phyloP scores from a whole-genome alignment of 2,888 invertebrate species.

The Drosophila maculinotata region DNA sequence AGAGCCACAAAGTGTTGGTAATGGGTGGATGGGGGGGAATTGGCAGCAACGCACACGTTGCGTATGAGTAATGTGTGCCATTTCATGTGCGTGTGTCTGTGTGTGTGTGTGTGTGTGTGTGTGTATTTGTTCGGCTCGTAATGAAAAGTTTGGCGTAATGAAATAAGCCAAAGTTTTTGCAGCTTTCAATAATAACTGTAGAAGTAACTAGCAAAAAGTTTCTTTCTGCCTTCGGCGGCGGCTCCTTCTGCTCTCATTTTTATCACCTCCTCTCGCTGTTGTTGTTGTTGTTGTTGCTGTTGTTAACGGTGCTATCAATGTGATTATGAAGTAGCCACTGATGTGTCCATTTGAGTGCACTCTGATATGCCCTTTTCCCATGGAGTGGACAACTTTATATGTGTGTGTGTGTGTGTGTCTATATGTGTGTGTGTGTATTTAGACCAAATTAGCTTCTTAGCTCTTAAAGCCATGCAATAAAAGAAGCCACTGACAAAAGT shows the following conservation, averaged over 20 bases:
- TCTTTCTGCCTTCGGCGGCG: slow-evolving; percentile 14
- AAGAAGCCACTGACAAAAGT: too few species aligned
- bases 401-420: background rate
- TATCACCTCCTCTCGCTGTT: background rate
- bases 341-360: slow-evolving; percentile 57
- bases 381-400: background rate
- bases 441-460: slow-evolving; percentile 13
- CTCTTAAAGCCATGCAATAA: too few species aligned
- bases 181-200: slow-evolving; percentile 78
- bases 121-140: slow-evolving; percentile 42
- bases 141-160: slow-evolving; percentile 78
- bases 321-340: slow-evolving; percentile 68
- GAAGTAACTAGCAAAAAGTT: slow-evolving; percentile 72
- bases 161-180: slow-evolving; percentile 77
- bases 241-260: slow-evolving; percentile 2
- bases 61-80: slow-evolving; percentile 62
- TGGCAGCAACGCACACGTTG: slow-evolving; percentile 30
- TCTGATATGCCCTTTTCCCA: slow-evolving; percentile 12
- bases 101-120: slow-evolving; percentile 17
- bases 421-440: slow-evolving; percentile 3
- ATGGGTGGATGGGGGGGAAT: too few species aligned
- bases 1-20: slow-evolving; percentile 33
- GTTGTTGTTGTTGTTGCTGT: background rate
- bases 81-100: slow-evolving; percentile 4
- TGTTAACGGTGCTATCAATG: slow-evolving; percentile 50